These are phyloP conservation scores for Myxocyprinus asiaticus DNA, from an alignment of 2,113 vertebrate species.

Conservation along the genomic window DNA sequence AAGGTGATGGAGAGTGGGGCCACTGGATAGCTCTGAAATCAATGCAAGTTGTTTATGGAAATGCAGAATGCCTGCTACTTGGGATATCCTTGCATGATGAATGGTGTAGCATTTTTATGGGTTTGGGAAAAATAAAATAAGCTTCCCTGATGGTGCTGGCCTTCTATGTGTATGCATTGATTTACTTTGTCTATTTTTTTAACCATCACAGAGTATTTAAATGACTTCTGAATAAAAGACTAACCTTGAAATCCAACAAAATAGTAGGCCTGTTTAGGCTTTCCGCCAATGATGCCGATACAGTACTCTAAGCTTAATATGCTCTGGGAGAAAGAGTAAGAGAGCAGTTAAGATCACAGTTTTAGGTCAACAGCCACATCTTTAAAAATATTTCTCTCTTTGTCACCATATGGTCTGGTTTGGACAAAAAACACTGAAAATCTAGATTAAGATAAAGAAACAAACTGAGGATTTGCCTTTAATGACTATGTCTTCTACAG, in stretches of 20 bases:
- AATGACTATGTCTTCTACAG: too few relatives aligned
- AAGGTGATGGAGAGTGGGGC: conserved; percentile 86
- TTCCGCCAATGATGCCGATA: conserved; percentile 95
- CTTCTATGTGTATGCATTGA: conserved; percentile 76
- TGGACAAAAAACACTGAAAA: too few relatives aligned
- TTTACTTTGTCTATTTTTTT: conserved; percentile 70
- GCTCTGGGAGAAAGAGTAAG: conserved; percentile 73
- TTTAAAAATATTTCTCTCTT: too few relatives aligned
- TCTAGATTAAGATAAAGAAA: too few relatives aligned
- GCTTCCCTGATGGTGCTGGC: conserved; percentile 73
- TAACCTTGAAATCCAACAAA: conserved; percentile 99
- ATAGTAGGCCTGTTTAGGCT: conserved; percentile 96
- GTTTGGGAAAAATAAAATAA: conserved; percentile 85
- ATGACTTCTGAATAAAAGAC: conserved; percentile 64
- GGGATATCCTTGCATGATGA: conserved; percentile 82
- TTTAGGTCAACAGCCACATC: too few relatives aligned
- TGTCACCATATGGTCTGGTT: too few relatives aligned
- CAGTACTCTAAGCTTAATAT: conserved; percentile 95
- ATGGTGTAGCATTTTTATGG: conserved; percentile 80
- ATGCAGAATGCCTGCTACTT: conserved; percentile 83
- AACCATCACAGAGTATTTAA: conserved; percentile 71
- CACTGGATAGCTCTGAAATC: conserved; percentile 85
- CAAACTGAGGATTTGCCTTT: too few relatives aligned
- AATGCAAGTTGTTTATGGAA: conserved; percentile 90
- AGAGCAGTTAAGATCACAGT: too few relatives aligned